Base-by-base conservation (phyloP, 2,888 invertebrate species). In the Agrochola macilenta region DNA sequence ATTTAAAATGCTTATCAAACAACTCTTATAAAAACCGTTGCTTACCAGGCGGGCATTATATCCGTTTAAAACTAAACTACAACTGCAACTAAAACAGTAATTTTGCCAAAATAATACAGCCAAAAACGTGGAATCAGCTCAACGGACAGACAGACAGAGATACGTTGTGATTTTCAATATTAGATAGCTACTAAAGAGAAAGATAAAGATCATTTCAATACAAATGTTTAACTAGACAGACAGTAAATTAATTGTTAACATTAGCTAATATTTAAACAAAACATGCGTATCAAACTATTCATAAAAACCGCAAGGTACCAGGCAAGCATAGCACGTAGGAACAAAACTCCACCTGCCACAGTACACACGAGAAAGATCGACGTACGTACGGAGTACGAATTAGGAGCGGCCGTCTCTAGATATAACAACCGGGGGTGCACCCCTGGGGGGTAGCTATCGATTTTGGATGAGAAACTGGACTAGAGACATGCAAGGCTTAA, bases 401-500 rank as follows among this genome's bases (percentile, higher is more conserved):
- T 95, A 95, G 95, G 93, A 93, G 91, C 93, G 92, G 91, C 90
- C 93, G 92, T 93, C 95, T 94, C 93, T 94, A 90, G 90, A 90
- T 91, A 95, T 93, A 95, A 95, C 95, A 94, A 93, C 94, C 92
- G 93, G 95, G 92, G 92, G 93, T 89, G 89, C 91, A 79, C 93
- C 92, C 90, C 85, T 85, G 84, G 92, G 93, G 94, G 93, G 92
- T 89, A 90, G 92, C 92, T 96, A 96, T 96, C 96, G 96, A 96
- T 96, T 96, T 95, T 94, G 94, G 95, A 96, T 96, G 96, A 96
- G 96, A 93, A 96, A 95, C 95, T 93, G 95, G 96, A 96, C 96
- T 95, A 91, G 96, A 96, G 96, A 96, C 96, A 95, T 95, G 95
- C 95, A 93, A 94, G 92, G 94, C 95, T 95, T 95, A 95, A 96